These are phyloP conservation scores for Leucoraja ocellata DNA, from an alignment of 2,797 vertebrate genomes.

Conservation along the genomic window DNA sequence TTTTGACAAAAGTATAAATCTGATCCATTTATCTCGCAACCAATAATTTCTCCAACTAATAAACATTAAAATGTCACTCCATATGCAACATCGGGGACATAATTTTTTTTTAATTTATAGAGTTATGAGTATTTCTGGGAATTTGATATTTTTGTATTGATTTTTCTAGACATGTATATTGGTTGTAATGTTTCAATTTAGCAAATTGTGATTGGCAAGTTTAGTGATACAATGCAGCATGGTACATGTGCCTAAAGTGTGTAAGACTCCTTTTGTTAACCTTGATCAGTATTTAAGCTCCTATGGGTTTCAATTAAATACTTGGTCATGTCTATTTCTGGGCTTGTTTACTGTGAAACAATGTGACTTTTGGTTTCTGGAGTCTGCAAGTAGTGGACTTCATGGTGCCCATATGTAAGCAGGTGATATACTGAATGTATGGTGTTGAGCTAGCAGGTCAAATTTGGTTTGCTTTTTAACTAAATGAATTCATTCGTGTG, in stretches of 20 bases:
- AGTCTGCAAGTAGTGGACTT: neutral
- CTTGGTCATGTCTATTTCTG: neutral
- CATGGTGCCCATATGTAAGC: no score
- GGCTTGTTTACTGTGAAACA: neutral
- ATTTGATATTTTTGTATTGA: no score
- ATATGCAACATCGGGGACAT: no score
- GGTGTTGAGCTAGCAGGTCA: neutral
- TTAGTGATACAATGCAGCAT: neutral
- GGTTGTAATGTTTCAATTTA: no score
- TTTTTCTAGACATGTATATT: neutral
- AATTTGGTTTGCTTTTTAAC: neutral
- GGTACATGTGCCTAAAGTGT: neutral
- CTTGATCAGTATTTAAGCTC: neutral
- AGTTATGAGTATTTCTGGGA: neutral
- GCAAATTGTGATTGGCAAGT: no score
- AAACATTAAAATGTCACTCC: neutral
- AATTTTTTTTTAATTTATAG: neutral
- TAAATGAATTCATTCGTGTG: neutral
- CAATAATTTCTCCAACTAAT: no score
- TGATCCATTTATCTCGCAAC: neutral
- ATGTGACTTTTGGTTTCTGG: conserved; percentile 14
- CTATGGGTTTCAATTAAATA: neutral
- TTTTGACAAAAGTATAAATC: neutral
- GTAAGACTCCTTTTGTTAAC: neutral
- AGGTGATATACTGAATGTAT: neutral